Percentiles rank a stretch among this genome's conserved stretches.
Evolutionary conservation across 2,797 vertebrate species (phyloP).

Genomic region (Gobionotothen gibberifrons): DNA sequence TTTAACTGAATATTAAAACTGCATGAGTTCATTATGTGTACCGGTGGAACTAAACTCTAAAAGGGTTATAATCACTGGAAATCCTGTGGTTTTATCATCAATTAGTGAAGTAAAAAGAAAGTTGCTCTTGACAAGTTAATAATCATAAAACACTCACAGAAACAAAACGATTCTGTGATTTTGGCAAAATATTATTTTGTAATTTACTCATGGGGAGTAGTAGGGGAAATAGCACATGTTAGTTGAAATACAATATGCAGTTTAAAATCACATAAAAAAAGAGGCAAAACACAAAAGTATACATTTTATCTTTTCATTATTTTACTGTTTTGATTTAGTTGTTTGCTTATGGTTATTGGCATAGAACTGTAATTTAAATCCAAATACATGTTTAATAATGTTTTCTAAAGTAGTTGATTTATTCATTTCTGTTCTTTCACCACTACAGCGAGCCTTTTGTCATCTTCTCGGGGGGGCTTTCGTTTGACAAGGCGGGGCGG

Average conservation of each 20-base stretch:
- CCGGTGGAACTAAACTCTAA: neutral
- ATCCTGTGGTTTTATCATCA: neutral
- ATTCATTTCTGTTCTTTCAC: slow-evolving; percentile 25
- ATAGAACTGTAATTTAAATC: neutral
- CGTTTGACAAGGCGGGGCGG: slow-evolving; percentile 95
- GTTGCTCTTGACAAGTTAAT: neutral
- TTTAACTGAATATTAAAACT: neutral
- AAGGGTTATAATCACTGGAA: neutral
- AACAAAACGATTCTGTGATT: neutral
- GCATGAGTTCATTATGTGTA: neutral
- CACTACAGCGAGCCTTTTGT: slow-evolving; percentile 92
- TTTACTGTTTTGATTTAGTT: neutral
- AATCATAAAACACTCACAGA: neutral
- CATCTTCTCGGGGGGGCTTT: slow-evolving; percentile 95
- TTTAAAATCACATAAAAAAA: neutral
- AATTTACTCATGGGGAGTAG: neutral
- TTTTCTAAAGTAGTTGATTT: neutral
- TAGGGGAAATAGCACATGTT: neutral
- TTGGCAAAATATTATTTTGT: neutral
- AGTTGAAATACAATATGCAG: neutral
- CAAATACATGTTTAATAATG: neutral
- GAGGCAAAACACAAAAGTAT: neutral
- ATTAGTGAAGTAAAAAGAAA: neutral
- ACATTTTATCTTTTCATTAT: neutral
- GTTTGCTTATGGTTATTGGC: neutral